These are phyloP conservation scores for Himantopus leucocephalus DNA, from an alignment of 2,113 vertebrate species.

Conservation along the genomic window DNA sequence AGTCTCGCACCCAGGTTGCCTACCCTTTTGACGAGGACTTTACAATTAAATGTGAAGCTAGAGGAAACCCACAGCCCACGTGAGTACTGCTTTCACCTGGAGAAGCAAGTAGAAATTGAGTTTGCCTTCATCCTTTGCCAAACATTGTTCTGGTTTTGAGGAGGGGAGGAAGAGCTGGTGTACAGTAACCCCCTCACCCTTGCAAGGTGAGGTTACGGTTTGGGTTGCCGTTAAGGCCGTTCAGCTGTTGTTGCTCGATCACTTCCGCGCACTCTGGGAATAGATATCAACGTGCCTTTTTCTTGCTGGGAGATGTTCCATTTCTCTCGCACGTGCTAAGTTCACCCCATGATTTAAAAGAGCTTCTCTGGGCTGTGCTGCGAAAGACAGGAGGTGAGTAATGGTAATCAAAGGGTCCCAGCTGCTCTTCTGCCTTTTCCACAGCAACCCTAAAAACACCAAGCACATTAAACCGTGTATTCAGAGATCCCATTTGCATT, in stretches of 20 bases:
- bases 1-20: conserved; percentile 84
- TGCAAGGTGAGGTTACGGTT: not conserved
- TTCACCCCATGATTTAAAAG: not conserved
- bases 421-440: not conserved
- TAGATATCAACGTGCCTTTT: fast-evolving
- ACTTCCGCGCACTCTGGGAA: not conserved
- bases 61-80: conserved; percentile 89
- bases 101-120: not conserved
- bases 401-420: not conserved
- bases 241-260: not conserved
- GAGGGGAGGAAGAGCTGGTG: not conserved
- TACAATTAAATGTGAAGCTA: conserved; percentile 88
- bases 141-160: not conserved
- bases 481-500: not conserved
- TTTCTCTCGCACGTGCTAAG: not conserved
- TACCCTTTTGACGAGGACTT: conserved; percentile 93
- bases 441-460: not conserved
- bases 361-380: not conserved
- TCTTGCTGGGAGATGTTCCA: not conserved
- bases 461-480: not conserved
- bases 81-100: conserved; percentile 72
- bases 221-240: not conserved
- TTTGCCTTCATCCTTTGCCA: not conserved
- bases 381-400: not conserved
- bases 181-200: not conserved